phyloP scores from a whole-genome alignment of 2,888 invertebrate genomes.

The Drosophila aldrichi region DNA sequence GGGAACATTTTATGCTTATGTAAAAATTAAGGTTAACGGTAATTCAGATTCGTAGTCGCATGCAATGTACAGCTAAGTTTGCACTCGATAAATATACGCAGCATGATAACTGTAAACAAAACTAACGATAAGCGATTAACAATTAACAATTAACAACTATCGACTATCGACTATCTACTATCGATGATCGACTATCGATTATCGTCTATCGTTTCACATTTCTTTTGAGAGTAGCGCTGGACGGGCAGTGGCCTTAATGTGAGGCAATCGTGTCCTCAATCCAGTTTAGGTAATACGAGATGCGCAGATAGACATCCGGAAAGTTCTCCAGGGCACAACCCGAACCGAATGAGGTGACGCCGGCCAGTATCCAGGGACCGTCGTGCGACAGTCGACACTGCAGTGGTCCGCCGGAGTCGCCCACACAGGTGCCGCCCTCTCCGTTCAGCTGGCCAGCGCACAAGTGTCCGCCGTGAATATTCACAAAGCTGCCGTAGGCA shows the following conservation, averaged over 20 bases:
- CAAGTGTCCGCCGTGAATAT: slow-evolving; percentile 91
- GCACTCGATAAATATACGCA: slow-evolving; percentile 61
- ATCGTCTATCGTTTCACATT: slow-evolving; percentile 4
- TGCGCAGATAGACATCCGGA: slow-evolving; percentile 94
- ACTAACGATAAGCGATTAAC: slow-evolving; percentile 6
- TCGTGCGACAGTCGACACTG: slow-evolving; percentile 91
- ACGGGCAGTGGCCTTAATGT: slow-evolving; percentile 55
- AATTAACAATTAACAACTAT: neutral
- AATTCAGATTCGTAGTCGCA: slow-evolving; percentile 40
- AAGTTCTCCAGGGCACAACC: slow-evolving; percentile 95
- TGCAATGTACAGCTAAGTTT: slow-evolving; percentile 62
- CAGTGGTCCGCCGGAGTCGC: slow-evolving; percentile 95
- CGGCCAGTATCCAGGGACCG: slow-evolving; percentile 94
- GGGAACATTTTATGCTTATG: slow-evolving; percentile 72
- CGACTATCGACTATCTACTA: too few species aligned
- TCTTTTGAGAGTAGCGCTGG: neutral
- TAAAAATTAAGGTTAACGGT: slow-evolving; percentile 65
- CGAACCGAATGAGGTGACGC: slow-evolving; percentile 96
- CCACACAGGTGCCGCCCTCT: slow-evolving; percentile 95
- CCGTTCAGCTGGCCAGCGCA: slow-evolving; percentile 96
- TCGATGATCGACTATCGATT: too few species aligned
- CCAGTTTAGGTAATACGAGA: slow-evolving; percentile 94
- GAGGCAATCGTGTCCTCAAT: slow-evolving; percentile 86
- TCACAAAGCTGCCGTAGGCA: slow-evolving; percentile 89
- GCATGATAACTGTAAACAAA: slow-evolving; percentile 37